phyloP scores from a whole-genome alignment of 2,888 invertebrate species.

The Mythimna ferrago region DNA sequence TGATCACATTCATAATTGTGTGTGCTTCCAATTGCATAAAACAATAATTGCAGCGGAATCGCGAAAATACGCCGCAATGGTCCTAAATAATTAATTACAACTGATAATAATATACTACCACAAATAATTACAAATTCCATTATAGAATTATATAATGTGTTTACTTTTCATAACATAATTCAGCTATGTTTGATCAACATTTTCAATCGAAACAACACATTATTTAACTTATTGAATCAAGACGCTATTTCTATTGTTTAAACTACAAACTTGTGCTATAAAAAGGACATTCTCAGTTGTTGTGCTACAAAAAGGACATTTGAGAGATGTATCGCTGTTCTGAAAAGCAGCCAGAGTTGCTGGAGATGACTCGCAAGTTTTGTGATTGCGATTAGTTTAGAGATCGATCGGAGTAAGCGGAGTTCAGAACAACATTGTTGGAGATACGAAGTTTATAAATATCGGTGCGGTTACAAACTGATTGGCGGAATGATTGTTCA shows the following conservation, averaged over 20 bases:
- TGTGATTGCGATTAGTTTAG: constrained; percentile 59
- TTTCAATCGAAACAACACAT: background rate
- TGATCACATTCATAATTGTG: background rate
- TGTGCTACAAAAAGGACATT: constrained; percentile 28
- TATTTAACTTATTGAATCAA: background rate
- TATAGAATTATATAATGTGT: constrained; percentile 13
- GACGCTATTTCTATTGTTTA: background rate
- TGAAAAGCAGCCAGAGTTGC: constrained; percentile 39
- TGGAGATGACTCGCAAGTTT: constrained; percentile 57
- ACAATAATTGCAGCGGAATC: background rate
- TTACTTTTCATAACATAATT: constrained; percentile 21
- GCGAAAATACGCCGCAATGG: background rate
- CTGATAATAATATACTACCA: background rate
- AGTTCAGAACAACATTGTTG: constrained; percentile 53
- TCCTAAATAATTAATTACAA: constrained; percentile 17
- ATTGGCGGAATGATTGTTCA: constrained; percentile 27
- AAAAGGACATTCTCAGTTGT: constrained; percentile 4
- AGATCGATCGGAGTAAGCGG: constrained; percentile 56
- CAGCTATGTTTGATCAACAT: background rate
- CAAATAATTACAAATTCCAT: constrained; percentile 4
- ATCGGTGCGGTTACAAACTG: constrained; percentile 36
- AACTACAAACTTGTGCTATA: constrained; percentile 17
- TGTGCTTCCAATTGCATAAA: background rate
- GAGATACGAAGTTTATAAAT: constrained; percentile 52
- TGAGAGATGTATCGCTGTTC: constrained; percentile 55